Evolutionary conservation across 2,797 vertebrate species (phyloP).

Genomic region (Chrysocyon brachyurus): DNA sequence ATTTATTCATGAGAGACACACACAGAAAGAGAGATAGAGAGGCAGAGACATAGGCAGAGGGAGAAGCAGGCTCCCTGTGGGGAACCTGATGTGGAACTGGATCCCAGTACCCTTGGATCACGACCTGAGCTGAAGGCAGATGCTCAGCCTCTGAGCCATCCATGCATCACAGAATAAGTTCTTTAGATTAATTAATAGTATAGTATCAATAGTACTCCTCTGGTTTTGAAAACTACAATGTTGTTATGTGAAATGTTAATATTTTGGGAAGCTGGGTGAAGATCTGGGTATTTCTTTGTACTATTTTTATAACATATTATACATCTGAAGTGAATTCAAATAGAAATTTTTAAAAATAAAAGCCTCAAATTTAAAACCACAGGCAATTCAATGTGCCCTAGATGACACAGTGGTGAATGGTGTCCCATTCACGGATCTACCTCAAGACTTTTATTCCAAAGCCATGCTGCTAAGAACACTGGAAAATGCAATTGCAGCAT

Average conservation of each 20-base stretch:
- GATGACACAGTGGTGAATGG: not conserved
- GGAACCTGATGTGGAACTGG: too few relatives aligned
- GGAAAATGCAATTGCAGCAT: not conserved
- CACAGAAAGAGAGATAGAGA: too few relatives aligned
- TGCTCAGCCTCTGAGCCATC: too few relatives aligned
- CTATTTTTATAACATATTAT: not conserved
- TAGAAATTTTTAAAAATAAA: not conserved
- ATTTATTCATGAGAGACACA: too few relatives aligned
- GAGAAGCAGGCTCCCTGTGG: too few relatives aligned
- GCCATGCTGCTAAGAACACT: not conserved
- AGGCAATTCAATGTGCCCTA: not conserved
- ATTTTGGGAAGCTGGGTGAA: not conserved
- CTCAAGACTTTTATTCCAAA: not conserved
- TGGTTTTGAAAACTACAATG: not conserved
- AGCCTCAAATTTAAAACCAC: not conserved
- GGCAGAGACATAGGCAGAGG: too few relatives aligned
- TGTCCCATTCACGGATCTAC: not conserved
- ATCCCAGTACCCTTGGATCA: too few relatives aligned
- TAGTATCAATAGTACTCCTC: not conserved
- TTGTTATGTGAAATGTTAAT: not conserved
- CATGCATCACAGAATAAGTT: not conserved
- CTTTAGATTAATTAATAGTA: not conserved
- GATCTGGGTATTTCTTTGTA: not conserved
- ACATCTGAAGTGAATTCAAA: not conserved
- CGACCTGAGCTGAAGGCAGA: too few relatives aligned